Conservation (phyloP, 1,140 invertebrate species). For the Dinothrombium tinctorium region DNA sequence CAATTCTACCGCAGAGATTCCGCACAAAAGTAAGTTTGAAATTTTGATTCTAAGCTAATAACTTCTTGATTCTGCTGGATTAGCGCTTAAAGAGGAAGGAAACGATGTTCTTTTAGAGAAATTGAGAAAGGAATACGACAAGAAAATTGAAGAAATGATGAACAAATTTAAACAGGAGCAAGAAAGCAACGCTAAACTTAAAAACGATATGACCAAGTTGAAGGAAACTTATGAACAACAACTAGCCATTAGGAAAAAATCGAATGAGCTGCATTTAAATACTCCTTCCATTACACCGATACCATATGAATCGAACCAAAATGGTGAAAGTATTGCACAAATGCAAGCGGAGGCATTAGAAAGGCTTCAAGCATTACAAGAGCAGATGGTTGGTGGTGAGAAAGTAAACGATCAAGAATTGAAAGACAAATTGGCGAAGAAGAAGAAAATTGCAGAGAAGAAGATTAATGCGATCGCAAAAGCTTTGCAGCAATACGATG, state of each 20-base stretch:
- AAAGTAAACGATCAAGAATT: constrained; percentile 36
- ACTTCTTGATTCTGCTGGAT: constrained; percentile 22
- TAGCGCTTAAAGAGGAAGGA: constrained; percentile 35
- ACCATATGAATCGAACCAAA: background rate
- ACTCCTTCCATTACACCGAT: background rate
- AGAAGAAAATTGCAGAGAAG: constrained; percentile 40
- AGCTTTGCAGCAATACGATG: constrained; percentile 39
- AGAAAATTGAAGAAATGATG: constrained; percentile 28
- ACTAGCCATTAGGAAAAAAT: constrained; percentile 14
- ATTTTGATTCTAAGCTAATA: background rate
- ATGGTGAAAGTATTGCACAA: background rate
- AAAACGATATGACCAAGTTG: constrained; percentile 31
- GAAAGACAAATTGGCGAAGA: constrained; percentile 33
- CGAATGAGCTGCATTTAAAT: background rate
- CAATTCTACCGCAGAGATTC: background rate
- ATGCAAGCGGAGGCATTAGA: constrained; percentile 7
- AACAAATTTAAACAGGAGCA: constrained; percentile 31
- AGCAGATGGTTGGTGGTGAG: constrained; percentile 54
- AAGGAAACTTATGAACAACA: constrained; percentile 31
- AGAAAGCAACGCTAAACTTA: constrained; percentile 29
- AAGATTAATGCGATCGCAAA: constrained; percentile 30
- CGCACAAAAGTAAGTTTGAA: background rate
- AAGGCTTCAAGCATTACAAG: constrained; percentile 40
- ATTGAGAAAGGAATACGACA: constrained; percentile 24
- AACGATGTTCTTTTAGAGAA: constrained; percentile 66